These are phyloP conservation scores for Spisula solida DNA, from an alignment of 2,888 invertebrate genomes.

Conservation along the genomic window DNA sequence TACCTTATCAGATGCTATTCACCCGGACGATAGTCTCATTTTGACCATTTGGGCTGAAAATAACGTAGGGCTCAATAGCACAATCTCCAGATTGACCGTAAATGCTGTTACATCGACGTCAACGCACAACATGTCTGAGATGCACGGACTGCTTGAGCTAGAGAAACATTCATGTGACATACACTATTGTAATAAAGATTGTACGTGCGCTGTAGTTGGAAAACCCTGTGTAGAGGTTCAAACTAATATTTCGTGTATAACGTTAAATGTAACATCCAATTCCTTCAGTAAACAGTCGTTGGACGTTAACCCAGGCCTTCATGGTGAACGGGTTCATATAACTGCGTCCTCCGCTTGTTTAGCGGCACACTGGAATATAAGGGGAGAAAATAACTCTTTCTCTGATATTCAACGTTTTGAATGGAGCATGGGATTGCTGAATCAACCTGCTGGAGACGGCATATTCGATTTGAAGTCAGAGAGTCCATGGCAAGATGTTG, in stretches of 20 bases:
- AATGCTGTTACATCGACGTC: not conserved
- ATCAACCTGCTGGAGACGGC: slow-evolving; percentile 62
- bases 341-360: slow-evolving; percentile 59
- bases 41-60: slow-evolving; percentile 67
- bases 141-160: slow-evolving; percentile 57
- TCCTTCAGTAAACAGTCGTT: not conserved
- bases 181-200: slow-evolving; percentile 72
- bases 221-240: slow-evolving; percentile 58
- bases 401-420: slow-evolving; percentile 60
- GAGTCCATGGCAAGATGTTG: slow-evolving; percentile 70
- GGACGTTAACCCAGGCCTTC: slow-evolving; percentile 18
- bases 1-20: slow-evolving; percentile 26
- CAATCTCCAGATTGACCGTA: slow-evolving; percentile 56
- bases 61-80: slow-evolving; percentile 58
- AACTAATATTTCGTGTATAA: not conserved
- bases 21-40: slow-evolving; percentile 43
- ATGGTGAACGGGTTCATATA: not conserved
- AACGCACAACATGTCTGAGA: not conserved
- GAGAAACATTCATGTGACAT: slow-evolving; percentile 69
- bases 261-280: not conserved
- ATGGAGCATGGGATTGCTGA: slow-evolving; percentile 67
- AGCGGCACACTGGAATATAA: slow-evolving; percentile 49
- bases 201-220: slow-evolving; percentile 72
- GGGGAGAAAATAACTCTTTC: too few species aligned
- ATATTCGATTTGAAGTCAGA: slow-evolving; percentile 63